A percentile compares a stretch with the other conserved stretches of the same genome.
phyloP scores from a whole-genome alignment of 2,113 vertebrate species.

The Platichthys flesus region DNA sequence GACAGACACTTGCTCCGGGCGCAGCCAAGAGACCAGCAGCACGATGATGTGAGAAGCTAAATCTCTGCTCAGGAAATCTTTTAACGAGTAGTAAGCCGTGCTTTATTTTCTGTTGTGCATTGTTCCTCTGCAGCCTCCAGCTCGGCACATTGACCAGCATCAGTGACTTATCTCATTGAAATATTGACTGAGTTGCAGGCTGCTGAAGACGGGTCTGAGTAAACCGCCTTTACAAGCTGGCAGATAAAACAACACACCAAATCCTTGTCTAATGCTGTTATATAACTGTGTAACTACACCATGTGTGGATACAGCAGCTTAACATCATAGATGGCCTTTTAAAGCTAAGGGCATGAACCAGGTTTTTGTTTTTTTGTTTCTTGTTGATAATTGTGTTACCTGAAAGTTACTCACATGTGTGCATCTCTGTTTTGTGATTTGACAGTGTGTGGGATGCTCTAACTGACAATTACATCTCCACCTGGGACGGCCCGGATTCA shows the following conservation, averaged over 20 bases:
- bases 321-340: constrained; percentile 5
- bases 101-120: constrained; percentile 45
- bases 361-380: neutral
- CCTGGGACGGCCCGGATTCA: constrained; percentile 86
- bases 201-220: constrained; percentile 10
- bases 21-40: constrained; percentile 16
- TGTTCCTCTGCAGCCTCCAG: constrained; percentile 40
- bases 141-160: constrained; percentile 23
- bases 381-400: neutral
- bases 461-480: constrained; percentile 93
- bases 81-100: constrained; percentile 40
- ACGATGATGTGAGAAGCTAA: constrained; percentile 69
- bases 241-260: constrained; percentile 25
- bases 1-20: constrained; percentile 25
- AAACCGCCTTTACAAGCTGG: constrained; percentile 1
- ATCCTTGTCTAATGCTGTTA: constrained; percentile 23
- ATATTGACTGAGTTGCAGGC: constrained; percentile 44
- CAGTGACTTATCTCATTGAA: constrained; percentile 26
- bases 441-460: constrained; percentile 93
- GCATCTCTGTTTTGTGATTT: constrained; percentile 28
- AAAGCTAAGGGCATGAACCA: neutral
- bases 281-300: constrained; percentile 16
- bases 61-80: constrained; percentile 51
- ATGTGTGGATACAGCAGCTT: constrained; percentile 9
- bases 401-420: constrained; percentile 11